phyloP scores from a whole-genome alignment of 2,113 vertebrate genomes.

The Numenius arquata region DNA sequence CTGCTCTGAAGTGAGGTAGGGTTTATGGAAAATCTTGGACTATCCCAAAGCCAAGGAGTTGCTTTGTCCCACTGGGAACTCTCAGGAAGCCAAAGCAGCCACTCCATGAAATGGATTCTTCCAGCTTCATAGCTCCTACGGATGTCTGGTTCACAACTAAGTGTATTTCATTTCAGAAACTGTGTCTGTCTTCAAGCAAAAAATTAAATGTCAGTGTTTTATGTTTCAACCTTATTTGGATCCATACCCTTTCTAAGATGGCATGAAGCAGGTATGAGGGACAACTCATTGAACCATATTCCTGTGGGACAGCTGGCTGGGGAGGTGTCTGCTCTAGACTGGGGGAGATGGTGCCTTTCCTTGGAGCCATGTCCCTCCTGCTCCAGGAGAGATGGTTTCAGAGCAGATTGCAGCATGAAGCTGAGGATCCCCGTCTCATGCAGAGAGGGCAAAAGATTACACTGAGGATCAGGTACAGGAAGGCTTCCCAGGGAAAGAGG shows the following conservation, averaged over 20 bases:
- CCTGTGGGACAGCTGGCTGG: neutral
- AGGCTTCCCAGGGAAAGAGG: neutral
- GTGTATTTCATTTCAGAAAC: neutral
- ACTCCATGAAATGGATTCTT: neutral
- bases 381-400: neutral
- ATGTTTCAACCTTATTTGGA: neutral
- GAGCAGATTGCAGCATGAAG: neutral
- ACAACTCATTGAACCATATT: neutral
- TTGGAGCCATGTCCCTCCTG: neutral
- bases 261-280: accelerated
- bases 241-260: neutral
- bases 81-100: neutral
- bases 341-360: neutral
- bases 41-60: neutral
- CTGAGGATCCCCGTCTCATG: neutral
- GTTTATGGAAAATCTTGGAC: neutral
- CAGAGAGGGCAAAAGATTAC: neutral
- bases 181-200: neutral
- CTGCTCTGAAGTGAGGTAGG: neutral
- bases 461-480: neutral
- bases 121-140: neutral
- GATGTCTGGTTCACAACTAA: neutral
- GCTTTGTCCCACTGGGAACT: neutral
- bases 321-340: neutral
- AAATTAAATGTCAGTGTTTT: neutral